These are phyloP conservation scores for Lucilia cuprina DNA, from an alignment of 1,140 invertebrate genomes.

Conservation along the genomic window DNA sequence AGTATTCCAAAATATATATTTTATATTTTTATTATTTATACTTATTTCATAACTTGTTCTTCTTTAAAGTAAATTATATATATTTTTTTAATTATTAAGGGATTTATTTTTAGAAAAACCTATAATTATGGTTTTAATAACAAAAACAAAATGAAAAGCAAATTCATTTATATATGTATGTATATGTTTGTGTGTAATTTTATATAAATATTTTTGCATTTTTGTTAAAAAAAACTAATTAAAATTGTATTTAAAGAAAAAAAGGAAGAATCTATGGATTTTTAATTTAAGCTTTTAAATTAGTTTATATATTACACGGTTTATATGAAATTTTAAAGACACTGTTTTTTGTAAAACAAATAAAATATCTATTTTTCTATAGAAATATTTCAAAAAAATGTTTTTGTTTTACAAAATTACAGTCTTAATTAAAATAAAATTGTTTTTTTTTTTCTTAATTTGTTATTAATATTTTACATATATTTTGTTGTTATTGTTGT, in stretches of 20 bases:
- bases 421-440: no score
- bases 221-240: background rate
- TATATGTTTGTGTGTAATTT: background rate
- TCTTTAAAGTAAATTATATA: background rate
- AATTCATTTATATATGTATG: background rate
- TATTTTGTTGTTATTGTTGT: conserved; percentile 2
- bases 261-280: conserved; percentile 25
- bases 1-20: conserved; percentile 33
- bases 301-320: background rate
- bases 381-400: no score
- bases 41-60: conserved; percentile 19
- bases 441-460: background rate
- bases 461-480: background rate
- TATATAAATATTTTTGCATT: background rate
- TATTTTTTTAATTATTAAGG: conserved; percentile 12
- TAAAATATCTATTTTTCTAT: no score
- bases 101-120: background rate
- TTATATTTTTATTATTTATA: background rate
- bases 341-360: no score
- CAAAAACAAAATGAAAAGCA: background rate
- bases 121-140: background rate
- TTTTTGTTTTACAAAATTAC: no score
- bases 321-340: background rate
- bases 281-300: background rate
- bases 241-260: background rate